phyloP scores from a whole-genome alignment of 2,888 invertebrate genomes.

The Lamproptera curius region DNA sequence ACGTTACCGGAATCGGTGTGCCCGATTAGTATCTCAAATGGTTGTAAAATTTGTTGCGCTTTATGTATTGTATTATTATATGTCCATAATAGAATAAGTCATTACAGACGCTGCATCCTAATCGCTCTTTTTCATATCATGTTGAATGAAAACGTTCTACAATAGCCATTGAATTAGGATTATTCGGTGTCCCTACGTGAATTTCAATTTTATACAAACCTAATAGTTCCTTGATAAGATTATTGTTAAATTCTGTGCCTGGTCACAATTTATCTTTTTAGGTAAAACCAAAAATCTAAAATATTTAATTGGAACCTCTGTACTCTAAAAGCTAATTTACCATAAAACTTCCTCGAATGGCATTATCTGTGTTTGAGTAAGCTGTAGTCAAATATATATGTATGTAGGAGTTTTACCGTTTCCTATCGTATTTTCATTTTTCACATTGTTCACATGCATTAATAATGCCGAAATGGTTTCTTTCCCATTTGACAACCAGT shows the following conservation, averaged over 20 bases:
- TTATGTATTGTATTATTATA: conserved; percentile 20
- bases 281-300: conserved; percentile 25
- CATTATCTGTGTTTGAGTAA: neutral
- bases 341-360: neutral
- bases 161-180: conserved; percentile 28
- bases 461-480: conserved; percentile 23
- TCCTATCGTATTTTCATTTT: conserved; percentile 25
- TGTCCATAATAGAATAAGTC: conserved; percentile 21
- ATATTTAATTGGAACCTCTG: conserved; percentile 23
- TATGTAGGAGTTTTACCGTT: conserved; percentile 11
- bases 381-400: no score
- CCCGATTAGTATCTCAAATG: neutral
- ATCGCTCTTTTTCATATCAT: conserved; percentile 16
- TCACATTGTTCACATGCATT: conserved; percentile 30
- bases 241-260: conserved; percentile 23
- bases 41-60: conserved; percentile 13
- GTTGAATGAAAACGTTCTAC: conserved; percentile 27
- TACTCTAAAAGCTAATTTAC: neutral
- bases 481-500: conserved; percentile 23
- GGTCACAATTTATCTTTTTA: conserved; percentile 22
- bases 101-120: conserved; percentile 19
- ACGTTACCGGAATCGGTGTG: neutral
- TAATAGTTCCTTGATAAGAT: conserved; percentile 23
- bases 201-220: conserved; percentile 26
- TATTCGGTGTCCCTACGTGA: conserved; percentile 29